phyloP scores from a whole-genome alignment of 2,888 invertebrate species.

The Acronicta leporina region DNA sequence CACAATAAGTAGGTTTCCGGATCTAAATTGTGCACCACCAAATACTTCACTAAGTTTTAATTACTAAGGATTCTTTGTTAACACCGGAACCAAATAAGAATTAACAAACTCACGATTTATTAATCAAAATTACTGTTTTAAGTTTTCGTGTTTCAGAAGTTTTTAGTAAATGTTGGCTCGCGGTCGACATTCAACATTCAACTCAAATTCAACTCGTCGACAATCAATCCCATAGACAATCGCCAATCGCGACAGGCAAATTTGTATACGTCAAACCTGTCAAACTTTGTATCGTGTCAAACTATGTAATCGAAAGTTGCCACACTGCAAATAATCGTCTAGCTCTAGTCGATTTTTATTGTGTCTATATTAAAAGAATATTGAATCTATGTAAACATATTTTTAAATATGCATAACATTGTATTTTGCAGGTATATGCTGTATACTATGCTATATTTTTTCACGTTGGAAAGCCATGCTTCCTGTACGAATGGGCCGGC shows the following conservation, averaged over 20 bases:
- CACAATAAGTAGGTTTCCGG: constrained; percentile 82
- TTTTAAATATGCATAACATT: too few relatives aligned
- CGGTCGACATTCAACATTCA: constrained; percentile 50
- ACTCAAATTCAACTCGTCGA: constrained; percentile 45
- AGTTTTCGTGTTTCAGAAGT: constrained; percentile 27
- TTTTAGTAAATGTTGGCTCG: constrained; percentile 48
- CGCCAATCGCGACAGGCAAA: constrained; percentile 46
- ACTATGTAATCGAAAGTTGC: constrained; percentile 1
- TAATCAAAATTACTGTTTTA: constrained; percentile 42
- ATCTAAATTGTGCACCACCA: constrained; percentile 68
- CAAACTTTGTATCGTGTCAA: constrained; percentile 60
- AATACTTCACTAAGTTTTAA: constrained; percentile 36
- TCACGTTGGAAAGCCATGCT: too few relatives aligned
- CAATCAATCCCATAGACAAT: constrained; percentile 57
- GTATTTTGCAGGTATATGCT: too few relatives aligned
- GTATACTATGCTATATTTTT: too few relatives aligned
- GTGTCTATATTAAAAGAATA: too few relatives aligned
- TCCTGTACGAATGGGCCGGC: too few relatives aligned
- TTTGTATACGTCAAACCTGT: constrained; percentile 67
- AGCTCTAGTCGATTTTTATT: neutral
- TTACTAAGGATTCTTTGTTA: constrained; percentile 13
- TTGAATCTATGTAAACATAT: too few relatives aligned
- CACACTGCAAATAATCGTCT: neutral
- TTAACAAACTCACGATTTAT: constrained; percentile 11
- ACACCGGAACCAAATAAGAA: constrained; percentile 12